Evolutionary conservation across 2,888 invertebrate species (phyloP).

Genomic region (Teinopalpus imperialis): DNA sequence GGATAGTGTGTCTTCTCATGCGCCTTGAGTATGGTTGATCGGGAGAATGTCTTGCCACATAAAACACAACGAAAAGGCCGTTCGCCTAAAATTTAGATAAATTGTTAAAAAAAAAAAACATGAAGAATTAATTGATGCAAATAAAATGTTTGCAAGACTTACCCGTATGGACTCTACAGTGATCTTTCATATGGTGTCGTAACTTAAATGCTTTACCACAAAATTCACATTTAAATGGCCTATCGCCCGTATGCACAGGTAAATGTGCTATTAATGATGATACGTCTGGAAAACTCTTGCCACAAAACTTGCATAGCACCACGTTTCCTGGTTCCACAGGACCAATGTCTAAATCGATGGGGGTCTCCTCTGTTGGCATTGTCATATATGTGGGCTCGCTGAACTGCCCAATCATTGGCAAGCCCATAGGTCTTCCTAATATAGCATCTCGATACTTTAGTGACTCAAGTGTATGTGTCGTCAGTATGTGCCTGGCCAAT

Average conservation of each 20-base stretch:
- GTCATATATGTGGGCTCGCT: slow-evolving; percentile 72
- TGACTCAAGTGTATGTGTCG: slow-evolving; percentile 93
- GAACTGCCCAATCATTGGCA: slow-evolving; percentile 72
- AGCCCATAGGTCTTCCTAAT: slow-evolving; percentile 61
- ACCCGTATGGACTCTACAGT: slow-evolving; percentile 95
- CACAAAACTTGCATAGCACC: slow-evolving; percentile 95
- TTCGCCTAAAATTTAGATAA: slow-evolving; percentile 82
- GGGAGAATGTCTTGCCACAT: slow-evolving; percentile 95
- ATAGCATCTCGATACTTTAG: slow-evolving; percentile 91
- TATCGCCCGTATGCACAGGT: slow-evolving; percentile 94
- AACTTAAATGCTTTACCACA: slow-evolving; percentile 96
- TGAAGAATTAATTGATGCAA: not conserved
- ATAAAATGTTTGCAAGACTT: slow-evolving; percentile 45
- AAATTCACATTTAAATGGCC: slow-evolving; percentile 96
- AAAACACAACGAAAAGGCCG: slow-evolving; percentile 93
- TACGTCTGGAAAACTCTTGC: slow-evolving; percentile 95
- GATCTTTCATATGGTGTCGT: slow-evolving; percentile 96
- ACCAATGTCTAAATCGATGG: slow-evolving; percentile 80
- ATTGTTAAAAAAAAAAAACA: no score
- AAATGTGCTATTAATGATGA: slow-evolving; percentile 93
- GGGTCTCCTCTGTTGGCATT: slow-evolving; percentile 82
- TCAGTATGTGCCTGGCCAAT: slow-evolving; percentile 93
- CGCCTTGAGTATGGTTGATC: slow-evolving; percentile 94
- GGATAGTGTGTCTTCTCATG: slow-evolving; percentile 97
- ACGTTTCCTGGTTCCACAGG: slow-evolving; percentile 87